Conservation (phyloP, 1,140 invertebrate genomes). For the Lordiphosa collinella region DNA sequence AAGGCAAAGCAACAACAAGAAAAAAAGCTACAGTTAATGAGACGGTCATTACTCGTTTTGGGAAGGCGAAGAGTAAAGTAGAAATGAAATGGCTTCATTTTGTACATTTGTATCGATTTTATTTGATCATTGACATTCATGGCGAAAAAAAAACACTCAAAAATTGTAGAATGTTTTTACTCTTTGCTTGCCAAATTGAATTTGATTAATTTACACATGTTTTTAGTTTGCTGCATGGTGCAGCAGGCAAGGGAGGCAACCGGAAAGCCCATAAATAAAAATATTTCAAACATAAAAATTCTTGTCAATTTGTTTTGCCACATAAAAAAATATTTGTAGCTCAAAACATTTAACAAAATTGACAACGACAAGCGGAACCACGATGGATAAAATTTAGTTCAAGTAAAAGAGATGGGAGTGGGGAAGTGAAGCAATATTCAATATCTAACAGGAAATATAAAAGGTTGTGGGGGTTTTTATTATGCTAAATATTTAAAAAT, state of each 20-base stretch:
- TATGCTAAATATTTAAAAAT: too few species aligned
- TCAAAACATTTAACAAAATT: constrained; percentile 68
- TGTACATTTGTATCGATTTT: constrained; percentile 14
- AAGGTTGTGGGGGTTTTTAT: too few species aligned
- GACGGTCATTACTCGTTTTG: constrained; percentile 61
- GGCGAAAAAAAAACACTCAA: neutral
- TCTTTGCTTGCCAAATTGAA: constrained; percentile 29
- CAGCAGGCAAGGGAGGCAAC: neutral
- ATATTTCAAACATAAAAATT: constrained; percentile 45
- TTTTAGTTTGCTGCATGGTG: neutral
- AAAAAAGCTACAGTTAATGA: constrained; percentile 56
- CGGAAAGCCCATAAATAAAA: constrained; percentile 40
- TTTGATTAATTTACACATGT: constrained; percentile 56
- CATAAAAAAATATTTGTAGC: constrained; percentile 53
- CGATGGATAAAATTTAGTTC: neutral
- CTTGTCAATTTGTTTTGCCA: constrained; percentile 50
- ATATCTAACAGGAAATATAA: too few species aligned
- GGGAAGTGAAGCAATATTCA: too few species aligned
- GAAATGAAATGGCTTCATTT: constrained; percentile 47
- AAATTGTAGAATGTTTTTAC: neutral
- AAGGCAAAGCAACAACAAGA: constrained; percentile 11
- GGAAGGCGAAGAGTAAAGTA: neutral
- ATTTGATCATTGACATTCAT: constrained; percentile 26
- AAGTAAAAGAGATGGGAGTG: neutral
- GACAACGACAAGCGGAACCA: constrained; percentile 45